Evolutionary conservation across 2,113 vertebrate genomes (phyloP).

Genomic region (Crotalus tigris): DNA sequence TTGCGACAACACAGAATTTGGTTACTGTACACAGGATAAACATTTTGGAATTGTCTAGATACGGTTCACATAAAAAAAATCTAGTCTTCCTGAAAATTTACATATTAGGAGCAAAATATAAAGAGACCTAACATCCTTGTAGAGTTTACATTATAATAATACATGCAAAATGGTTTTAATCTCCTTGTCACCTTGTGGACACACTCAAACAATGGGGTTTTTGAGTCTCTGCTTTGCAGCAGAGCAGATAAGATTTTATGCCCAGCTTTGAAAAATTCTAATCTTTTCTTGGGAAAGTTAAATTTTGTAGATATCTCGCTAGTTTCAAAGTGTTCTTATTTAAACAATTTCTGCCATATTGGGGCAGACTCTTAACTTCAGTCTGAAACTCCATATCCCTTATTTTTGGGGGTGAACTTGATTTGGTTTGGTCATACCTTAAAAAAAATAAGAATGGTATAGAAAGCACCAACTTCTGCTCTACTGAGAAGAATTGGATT

Average conservation of each 20-base stretch:
- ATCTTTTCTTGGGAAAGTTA: neutral
- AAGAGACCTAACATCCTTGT: neutral
- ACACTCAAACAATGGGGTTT: neutral
- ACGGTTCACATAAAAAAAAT: neutral
- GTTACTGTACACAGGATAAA: neutral
- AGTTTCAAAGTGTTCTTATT: neutral
- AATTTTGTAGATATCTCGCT: neutral
- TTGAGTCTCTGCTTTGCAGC: neutral
- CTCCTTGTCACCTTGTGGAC: neutral
- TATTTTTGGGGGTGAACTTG: neutral
- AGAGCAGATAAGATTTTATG: neutral
- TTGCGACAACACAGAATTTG: neutral
- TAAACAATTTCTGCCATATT: neutral
- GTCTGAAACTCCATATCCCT: neutral
- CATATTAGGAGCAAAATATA: neutral
- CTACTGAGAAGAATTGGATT: neutral
- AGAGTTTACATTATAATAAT: neutral
- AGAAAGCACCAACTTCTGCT: neutral
- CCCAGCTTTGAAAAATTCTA: neutral
- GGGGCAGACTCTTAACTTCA: neutral
- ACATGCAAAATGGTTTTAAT: neutral
- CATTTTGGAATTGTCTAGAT: neutral
- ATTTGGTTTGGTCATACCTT: neutral
- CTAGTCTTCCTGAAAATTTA: neutral
- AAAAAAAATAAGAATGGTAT: neutral